These are phyloP conservation scores for Norana najaformis DNA, from an alignment of 2,888 invertebrate genomes.

Conservation along the genomic window DNA sequence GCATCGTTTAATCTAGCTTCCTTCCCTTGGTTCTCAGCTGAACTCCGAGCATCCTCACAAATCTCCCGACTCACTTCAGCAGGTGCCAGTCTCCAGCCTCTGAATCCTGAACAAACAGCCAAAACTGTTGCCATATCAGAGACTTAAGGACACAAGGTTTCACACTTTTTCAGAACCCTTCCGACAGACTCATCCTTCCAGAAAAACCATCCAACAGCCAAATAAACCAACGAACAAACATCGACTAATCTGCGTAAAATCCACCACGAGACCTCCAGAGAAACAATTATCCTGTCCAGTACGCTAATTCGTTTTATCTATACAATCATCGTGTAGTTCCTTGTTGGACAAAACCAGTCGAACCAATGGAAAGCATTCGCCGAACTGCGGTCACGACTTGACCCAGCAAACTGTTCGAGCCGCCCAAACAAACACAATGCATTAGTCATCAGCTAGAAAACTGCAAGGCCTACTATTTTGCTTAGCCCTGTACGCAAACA, in stretches of 20 bases:
- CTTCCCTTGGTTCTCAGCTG: neutral
- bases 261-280: neutral
- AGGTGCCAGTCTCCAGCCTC: neutral
- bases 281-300: neutral
- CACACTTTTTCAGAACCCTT: neutral
- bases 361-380: neutral
- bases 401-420: conserved; percentile 1
- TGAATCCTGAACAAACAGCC: neutral
- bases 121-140: conserved; percentile 5
- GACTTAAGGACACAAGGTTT: neutral
- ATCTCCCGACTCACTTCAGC: neutral
- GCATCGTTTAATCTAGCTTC: neutral
- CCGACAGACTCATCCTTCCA: neutral
- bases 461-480: neutral
- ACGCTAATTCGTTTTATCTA: conserved; percentile 1
- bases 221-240: neutral
- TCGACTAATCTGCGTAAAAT: conserved; percentile 3
- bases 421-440: neutral
- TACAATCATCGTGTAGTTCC: neutral
- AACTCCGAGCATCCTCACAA: neutral
- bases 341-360: neutral
- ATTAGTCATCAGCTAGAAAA: neutral
- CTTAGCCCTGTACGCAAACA: neutral
- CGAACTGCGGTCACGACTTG: neutral
- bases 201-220: neutral